These are phyloP conservation scores for Harpalus rufipes DNA, from an alignment of 2,888 invertebrate species.

Conservation along the genomic window DNA sequence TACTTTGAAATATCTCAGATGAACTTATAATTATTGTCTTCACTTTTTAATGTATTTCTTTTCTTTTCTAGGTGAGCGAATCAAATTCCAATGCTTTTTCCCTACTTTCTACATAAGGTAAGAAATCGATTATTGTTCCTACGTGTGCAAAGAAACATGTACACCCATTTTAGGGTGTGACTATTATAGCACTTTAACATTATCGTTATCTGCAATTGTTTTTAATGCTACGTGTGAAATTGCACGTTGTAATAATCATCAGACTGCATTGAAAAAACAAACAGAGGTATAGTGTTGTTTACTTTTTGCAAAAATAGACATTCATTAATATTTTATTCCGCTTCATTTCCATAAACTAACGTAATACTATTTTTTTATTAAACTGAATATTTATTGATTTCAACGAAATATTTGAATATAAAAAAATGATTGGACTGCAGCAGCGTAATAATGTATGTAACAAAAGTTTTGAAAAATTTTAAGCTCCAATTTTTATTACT, in stretches of 20 bases:
- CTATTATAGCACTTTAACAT: background rate
- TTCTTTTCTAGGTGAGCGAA: conserved; percentile 31
- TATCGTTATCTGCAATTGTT: background rate
- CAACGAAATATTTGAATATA: background rate
- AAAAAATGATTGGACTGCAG: too few species aligned
- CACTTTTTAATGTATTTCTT: conserved; percentile 1
- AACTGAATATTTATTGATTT: conserved; percentile 9
- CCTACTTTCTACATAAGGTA: background rate
- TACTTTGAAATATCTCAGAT: too few species aligned
- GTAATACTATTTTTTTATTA: background rate
- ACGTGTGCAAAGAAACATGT: background rate
- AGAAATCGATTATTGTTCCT: background rate
- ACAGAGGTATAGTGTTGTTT: background rate
- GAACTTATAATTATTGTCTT: background rate
- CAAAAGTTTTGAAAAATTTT: too few species aligned
- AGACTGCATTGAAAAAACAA: conserved; percentile 34
- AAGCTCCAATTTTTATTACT: too few species aligned
- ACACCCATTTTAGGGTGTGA: background rate
- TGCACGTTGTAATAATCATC: conserved; percentile 12
- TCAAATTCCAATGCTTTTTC: background rate
- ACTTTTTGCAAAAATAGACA: background rate
- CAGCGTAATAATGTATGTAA: too few species aligned
- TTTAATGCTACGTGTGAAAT: conserved; percentile 33
- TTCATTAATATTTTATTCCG: conserved; percentile 17
- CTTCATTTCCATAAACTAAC: background rate